Base-by-base conservation (phyloP, 2,797 vertebrate genomes). In the Scleropages formosus region DNA sequence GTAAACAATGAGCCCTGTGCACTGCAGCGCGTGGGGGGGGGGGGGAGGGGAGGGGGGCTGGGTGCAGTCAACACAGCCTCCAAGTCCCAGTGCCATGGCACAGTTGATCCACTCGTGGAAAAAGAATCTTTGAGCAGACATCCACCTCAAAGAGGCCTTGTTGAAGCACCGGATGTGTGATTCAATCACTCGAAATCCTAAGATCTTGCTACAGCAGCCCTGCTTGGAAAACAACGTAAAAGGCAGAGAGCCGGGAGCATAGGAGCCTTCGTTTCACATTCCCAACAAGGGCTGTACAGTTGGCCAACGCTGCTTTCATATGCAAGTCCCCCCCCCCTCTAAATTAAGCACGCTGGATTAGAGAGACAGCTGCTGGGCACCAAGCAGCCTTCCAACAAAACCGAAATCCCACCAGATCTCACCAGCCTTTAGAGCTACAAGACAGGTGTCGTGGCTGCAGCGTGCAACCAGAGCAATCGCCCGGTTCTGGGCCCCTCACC, bases 1-100 rank as follows among this genome's bases (percentile, higher is more conserved):
- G 80, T 81, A 84, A 85, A 88, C 83, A 84, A 82, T 79, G 79
- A 68, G 62, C 68, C 56, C 70, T 58, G 59, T 77, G 61, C 51
- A 10, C 9, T 77, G 69, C 71, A 53, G 27, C 39, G 31, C 31
- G 39, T 31, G 31, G 31, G 31, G n/a, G n/a, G n/a, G n/a, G n/a
- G n/a, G 75, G 73, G 49, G 8, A 20, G 1, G n/a, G 15, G 53
- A 49, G 49, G 49, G 53, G 9, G 22, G 0, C 49, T 15, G 9
- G 53, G 20, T n/a, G 59, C 59, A 9, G 16, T 10, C 16, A 61
- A 20, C 18, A 18, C 59, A 61, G 59, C 11, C 53, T 56, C 9
- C 18, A 53, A 56, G 12, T 10, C 53, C 3, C 12, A 2, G 3
- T 56, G 3, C 1, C 1, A 56, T 1, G 18, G 53, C 56, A 12